Evolutionary conservation across 1,140 invertebrate species (phyloP), one percentile per base, ranked within the genome.

Genomic region (Adoxophyes honmai): DNA sequence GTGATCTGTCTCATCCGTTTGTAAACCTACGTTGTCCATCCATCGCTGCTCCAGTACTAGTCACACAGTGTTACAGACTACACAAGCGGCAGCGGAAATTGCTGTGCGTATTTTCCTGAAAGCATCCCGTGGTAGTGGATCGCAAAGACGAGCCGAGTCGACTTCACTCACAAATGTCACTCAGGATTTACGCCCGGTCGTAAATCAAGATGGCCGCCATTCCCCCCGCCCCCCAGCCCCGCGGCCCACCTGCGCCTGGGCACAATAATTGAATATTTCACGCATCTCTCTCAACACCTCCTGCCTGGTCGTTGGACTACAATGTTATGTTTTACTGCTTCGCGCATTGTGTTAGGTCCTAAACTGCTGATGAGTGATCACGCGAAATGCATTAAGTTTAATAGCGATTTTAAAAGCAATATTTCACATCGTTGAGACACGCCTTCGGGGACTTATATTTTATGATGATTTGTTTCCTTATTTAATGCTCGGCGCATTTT

Each of bases 191-290:
- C 79, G 69, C 62, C 75, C 73, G 72, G 76, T 86, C 86, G 75
- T 88, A 88, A 88, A 88, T 88, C 86, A 88, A 85, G 71, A 86
- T 85, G 85, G 80, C 81, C 59, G 80, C 73, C 64, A 55, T 75
- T 66, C 68, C 65, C 65, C 38, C 63, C 3, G 8, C 58, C 6
- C 38, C 38, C 48, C 59, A 64, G 58, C 63, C 21, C 59, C 61
- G 53, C 64, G 52, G 60, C 70, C 72, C 70, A 83, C 75, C 76
- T 84, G 85, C 81, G 83, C 76, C 79, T 62, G 81, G 69, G 80
- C 76, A 76, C 67, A 70, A 86, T 88, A 88, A 88, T 88, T 88
- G 86, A 88, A 88, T 88, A 88, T 86, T 86, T 82, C 81, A 82
- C 78, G 81, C 76, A 60, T 55, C 73, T 71, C 83, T 85, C 85